phyloP scores from a whole-genome alignment of 2,888 invertebrate species.

The Pyrochroa serraticornis region DNA sequence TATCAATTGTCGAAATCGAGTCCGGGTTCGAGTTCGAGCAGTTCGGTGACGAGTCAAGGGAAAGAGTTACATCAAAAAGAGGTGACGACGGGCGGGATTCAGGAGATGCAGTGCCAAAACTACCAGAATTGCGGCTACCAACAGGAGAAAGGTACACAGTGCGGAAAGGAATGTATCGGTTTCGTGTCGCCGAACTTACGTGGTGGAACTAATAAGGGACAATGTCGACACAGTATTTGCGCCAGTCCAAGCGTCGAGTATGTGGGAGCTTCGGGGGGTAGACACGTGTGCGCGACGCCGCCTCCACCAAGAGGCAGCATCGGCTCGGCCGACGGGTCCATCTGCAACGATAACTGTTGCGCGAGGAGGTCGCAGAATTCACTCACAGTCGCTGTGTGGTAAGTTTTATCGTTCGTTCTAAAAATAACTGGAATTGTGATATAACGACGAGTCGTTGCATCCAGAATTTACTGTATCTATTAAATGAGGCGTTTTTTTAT shows the following conservation, averaged over 20 bases:
- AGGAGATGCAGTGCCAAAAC: slow-evolving; percentile 56
- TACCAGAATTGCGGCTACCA: slow-evolving; percentile 45
- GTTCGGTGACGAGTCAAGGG: slow-evolving; percentile 57
- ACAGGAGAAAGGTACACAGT: slow-evolving; percentile 58
- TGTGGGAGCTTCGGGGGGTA: slow-evolving; percentile 68
- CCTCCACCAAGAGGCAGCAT: slow-evolving; percentile 52
- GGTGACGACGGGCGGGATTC: slow-evolving; percentile 40
- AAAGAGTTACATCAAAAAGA: slow-evolving; percentile 46
- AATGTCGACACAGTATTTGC: slow-evolving; percentile 60
- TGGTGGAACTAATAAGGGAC: slow-evolving; percentile 36
- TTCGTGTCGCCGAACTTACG: slow-evolving; percentile 49
- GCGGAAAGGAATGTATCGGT: slow-evolving; percentile 47
- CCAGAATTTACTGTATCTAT: too few species aligned
- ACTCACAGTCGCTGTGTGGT: slow-evolving; percentile 56
- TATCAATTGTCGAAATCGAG: slow-evolving; percentile 56
- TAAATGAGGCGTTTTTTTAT: too few species aligned
- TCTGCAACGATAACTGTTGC: slow-evolving; percentile 52
- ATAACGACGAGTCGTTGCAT: too few species aligned
- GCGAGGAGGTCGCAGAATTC: slow-evolving; percentile 49
- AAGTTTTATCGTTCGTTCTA: too few species aligned
- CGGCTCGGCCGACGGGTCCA: slow-evolving; percentile 44
- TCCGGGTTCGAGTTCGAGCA: slow-evolving; percentile 60
- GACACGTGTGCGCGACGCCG: slow-evolving; percentile 60
- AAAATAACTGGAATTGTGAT: too few species aligned
- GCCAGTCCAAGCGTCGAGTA: slow-evolving; percentile 62